Evolutionary conservation across 2,797 vertebrate genomes (phyloP).

Genomic region (Eremophila alpestris): DNA sequence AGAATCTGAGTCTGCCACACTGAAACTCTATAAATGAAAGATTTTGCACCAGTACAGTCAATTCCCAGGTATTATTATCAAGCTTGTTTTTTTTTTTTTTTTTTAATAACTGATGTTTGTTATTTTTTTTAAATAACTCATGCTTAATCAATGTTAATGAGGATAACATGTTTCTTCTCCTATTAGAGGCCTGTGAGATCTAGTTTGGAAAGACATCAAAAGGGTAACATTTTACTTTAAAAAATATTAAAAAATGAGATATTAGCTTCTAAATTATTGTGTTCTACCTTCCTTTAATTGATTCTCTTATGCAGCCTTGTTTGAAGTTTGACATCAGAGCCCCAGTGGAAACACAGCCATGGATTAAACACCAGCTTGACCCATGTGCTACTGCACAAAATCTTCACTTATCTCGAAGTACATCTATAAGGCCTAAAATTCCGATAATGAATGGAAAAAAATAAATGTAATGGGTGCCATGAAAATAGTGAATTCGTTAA

Average conservation of each 20-base stretch:
- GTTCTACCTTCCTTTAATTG: conserved; percentile 17
- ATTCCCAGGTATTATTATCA: conserved; percentile 21
- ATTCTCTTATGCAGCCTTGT: conserved; percentile 14
- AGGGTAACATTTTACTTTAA: conserved; percentile 13
- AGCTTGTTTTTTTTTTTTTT: not conserved
- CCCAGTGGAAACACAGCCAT: not conserved
- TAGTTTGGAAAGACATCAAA: conserved; percentile 45
- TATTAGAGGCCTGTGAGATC: conserved; percentile 13
- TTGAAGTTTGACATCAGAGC: conserved; percentile 19
- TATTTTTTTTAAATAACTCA: conserved; percentile 11
- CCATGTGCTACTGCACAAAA: not conserved
- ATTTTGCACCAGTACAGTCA: not conserved
- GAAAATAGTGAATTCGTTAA: not conserved
- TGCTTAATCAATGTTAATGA: conserved; percentile 37
- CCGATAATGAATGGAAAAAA: not conserved
- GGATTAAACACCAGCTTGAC: not conserved
- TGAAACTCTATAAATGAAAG: conserved; percentile 1
- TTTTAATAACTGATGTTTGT: not conserved
- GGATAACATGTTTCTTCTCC: not conserved
- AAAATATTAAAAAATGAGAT: not conserved
- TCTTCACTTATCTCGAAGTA: not conserved
- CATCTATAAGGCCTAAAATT: not conserved
- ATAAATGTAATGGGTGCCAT: not conserved
- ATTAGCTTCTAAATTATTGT: conserved; percentile 5
- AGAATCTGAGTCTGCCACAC: not conserved